Percentiles rank a stretch among this genome's conserved stretches.
These are phyloP conservation scores for Tetranychus truncatus DNA, from an alignment of 2,888 invertebrate species.

Conservation along the genomic window DNA sequence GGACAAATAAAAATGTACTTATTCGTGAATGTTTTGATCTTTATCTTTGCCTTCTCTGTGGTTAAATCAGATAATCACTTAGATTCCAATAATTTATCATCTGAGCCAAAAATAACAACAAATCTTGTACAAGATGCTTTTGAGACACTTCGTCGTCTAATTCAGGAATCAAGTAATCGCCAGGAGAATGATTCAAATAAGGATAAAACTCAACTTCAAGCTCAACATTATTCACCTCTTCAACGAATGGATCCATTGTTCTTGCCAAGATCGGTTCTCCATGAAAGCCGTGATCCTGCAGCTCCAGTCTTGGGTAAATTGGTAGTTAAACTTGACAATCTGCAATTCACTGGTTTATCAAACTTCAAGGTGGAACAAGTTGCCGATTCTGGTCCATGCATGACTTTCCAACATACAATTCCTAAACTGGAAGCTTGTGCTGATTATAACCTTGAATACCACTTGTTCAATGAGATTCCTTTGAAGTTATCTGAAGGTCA, in stretches of 20 bases:
- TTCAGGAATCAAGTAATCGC: background rate
- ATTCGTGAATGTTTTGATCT: background rate
- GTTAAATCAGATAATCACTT: background rate
- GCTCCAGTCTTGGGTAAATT: slow-evolving; percentile 14
- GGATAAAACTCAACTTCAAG: background rate
- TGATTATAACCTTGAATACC: slow-evolving; percentile 15
- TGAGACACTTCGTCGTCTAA: slow-evolving; percentile 1
- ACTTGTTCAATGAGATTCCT: slow-evolving; percentile 14
- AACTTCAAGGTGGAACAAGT: slow-evolving; percentile 12
- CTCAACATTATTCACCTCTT: slow-evolving; percentile 7
- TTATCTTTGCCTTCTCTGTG: background rate
- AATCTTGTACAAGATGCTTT: background rate
- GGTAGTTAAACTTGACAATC: slow-evolving; percentile 3
- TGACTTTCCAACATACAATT: slow-evolving; percentile 9
- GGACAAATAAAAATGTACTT: background rate
- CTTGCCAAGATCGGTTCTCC: background rate
- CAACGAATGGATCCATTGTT: slow-evolving; percentile 11
- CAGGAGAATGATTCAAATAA: background rate
- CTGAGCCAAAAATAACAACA: background rate
- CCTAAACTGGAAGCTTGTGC: slow-evolving; percentile 10
- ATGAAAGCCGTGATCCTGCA: slow-evolving; percentile 7
- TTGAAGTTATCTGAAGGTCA: slow-evolving; percentile 11
- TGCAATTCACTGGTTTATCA: slow-evolving; percentile 11
- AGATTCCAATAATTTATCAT: background rate
- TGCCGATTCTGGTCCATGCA: background rate